Evolutionary conservation across 2,113 vertebrate genomes (phyloP), one percentile per base, ranked within the genome.

Genomic region (Excalfactoria chinensis): DNA sequence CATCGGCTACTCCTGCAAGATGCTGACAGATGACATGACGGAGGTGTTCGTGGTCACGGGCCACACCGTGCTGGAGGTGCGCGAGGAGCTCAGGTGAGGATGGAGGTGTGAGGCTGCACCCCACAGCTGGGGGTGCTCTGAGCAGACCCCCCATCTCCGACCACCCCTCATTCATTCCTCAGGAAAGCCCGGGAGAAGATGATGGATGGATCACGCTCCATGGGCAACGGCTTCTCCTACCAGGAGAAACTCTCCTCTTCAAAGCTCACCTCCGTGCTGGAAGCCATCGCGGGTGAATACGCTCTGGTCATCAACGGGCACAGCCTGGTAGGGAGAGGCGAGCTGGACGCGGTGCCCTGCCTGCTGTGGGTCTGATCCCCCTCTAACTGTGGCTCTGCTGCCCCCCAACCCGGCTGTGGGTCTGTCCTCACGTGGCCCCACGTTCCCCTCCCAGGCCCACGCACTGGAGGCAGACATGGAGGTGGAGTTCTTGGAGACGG

Each of bases 1-100:
- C 95, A 99, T 99, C 0, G 99, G 99, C 48, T 99, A 99, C 91
- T 99, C 99, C 43, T 99, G 99, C 96, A 99, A 99, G 97, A 99
- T 99, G 99, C 96, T 99, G 97, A 99, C 98, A 0, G 99, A 99
- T 0, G 98, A 99, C 80, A 98, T 99, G 98, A 97, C 98, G 0
- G 99, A 99, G 88, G 98, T 99, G 87, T 99, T 99, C 25, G 92
- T 99, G 53, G 97, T 99, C 66, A 98, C 98, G 0, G 99, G 99
- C 30, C 98, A 98, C 97, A 99, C 98, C 0, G 99, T 99, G 35
- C 98, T 99, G 94, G 98, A 98, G 44, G 99, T 99, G 63, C 98
- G 99, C 21, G 98, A 99, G 88, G 98, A 99, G 77, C 98, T 99
- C 91, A 98, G 98, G 99, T 99, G 93, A 96, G 97, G 15, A 12